These are phyloP conservation scores for Pipistrellus pipistrellus DNA, from an alignment of 2,797 vertebrate genomes.

Conservation along the genomic window DNA sequence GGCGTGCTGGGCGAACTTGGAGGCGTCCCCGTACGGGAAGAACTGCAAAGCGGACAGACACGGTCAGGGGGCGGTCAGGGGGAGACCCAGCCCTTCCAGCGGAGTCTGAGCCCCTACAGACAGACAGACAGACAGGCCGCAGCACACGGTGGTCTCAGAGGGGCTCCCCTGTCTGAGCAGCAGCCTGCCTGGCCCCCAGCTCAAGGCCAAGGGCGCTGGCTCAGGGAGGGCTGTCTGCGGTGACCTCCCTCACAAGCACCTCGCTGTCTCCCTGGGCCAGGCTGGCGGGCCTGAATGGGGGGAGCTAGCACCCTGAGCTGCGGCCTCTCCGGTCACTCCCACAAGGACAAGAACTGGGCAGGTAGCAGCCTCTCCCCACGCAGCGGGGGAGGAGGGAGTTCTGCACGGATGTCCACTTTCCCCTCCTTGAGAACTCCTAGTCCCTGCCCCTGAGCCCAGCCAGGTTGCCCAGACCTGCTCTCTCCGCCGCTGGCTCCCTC, in stretches of 20 bases:
- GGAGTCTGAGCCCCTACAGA: neutral
- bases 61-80: accelerated
- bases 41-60: constrained; percentile 90
- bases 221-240: accelerated
- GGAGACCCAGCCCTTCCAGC: accelerated
- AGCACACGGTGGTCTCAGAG: accelerated
- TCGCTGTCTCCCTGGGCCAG: neutral
- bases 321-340: neutral
- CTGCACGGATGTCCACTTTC: accelerated
- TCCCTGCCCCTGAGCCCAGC: accelerated
- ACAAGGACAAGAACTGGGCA: neutral
- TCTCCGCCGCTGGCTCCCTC: neutral
- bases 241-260: neutral
- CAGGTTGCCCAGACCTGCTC: neutral
- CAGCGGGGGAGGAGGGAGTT: accelerated
- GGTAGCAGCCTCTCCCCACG: neutral
- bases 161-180: neutral
- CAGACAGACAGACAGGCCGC: neutral
- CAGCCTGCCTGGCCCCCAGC: neutral
- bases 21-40: constrained; percentile 98
- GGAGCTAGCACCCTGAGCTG: neutral
- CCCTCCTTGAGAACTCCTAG: neutral
- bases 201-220: neutral
- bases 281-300: neutral
- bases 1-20: constrained; percentile 98